Conservation (phyloP, 2,888 invertebrate genomes). For the Tortrix viridana region DNA sequence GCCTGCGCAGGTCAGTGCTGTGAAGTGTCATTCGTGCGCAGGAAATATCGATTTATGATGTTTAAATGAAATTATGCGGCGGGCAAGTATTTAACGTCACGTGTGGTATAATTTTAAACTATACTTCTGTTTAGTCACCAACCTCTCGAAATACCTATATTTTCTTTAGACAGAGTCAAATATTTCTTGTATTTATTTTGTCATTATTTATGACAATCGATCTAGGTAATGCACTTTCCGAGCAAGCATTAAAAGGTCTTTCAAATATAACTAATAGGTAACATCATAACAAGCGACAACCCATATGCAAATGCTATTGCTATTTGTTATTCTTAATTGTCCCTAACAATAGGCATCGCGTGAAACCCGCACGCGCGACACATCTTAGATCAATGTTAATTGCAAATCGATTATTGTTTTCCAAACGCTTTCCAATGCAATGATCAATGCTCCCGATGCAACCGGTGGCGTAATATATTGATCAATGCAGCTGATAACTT, state of each 20-base stretch:
- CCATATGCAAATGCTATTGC: conserved; percentile 26
- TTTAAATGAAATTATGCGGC: not conserved
- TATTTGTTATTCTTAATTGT: conserved; percentile 28
- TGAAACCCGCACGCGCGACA: conserved; percentile 32
- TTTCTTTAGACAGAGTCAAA: too few species aligned
- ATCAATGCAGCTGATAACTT: conserved; percentile 19
- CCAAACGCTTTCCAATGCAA: conserved; percentile 46
- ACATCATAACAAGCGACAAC: conserved; percentile 2
- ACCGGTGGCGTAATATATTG: conserved; percentile 26
- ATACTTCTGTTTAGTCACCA: too few species aligned
- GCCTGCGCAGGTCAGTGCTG: conserved; percentile 50
- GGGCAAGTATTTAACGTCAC: not conserved
- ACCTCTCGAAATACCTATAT: too few species aligned
- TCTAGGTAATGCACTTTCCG: too few species aligned
- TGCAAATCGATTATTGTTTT: conserved; percentile 52
- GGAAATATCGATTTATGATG: not conserved
- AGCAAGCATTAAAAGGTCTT: conserved; percentile 7
- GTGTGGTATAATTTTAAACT: too few species aligned
- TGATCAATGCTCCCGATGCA: conserved; percentile 27
- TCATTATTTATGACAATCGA: too few species aligned
- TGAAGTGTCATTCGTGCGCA: conserved; percentile 22
- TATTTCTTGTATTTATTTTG: too few species aligned
- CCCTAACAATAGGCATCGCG: conserved; percentile 33
- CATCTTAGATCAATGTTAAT: conserved; percentile 42
- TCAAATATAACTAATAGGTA: not conserved